Evolutionary conservation across 92 coral and sea anemone species (phyloP).

Genomic region (Muricea muricata): DNA sequence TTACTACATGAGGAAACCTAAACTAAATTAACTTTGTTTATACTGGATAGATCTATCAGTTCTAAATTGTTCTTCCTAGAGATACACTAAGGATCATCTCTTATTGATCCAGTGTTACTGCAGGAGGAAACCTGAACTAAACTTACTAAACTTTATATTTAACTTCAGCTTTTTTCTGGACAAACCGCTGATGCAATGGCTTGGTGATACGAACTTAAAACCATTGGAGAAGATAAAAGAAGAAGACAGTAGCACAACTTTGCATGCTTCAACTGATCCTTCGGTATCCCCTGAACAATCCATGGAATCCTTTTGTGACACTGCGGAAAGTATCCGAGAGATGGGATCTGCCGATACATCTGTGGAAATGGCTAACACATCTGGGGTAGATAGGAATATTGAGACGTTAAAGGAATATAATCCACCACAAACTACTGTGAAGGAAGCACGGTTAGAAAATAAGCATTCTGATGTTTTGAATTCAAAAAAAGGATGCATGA

Average conservation of each 20-base stretch:
- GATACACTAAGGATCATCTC: too few species aligned
- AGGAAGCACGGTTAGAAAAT: too few species aligned
- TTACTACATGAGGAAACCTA: too few species aligned
- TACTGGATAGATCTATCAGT: too few species aligned
- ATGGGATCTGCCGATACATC: neutral
- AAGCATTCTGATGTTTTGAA: too few species aligned
- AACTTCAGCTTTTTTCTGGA: slow-evolving; percentile 30
- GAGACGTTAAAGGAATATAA: neutral
- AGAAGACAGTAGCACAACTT: neutral
- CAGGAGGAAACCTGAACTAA: too few species aligned
- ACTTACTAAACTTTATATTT: neutral
- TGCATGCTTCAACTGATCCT: slow-evolving; percentile 4
- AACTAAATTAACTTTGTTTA: too few species aligned
- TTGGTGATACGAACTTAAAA: slow-evolving; percentile 6
- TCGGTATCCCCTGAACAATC: neutral
- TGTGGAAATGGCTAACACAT: neutral
- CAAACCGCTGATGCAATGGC: slow-evolving; percentile 38
- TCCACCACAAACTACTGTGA: neutral
- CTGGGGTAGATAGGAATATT: neutral
- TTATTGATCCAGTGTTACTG: too few species aligned
- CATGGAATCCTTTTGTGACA: neutral
- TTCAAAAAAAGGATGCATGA: too few species aligned
- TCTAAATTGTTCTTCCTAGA: too few species aligned
- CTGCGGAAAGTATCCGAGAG: neutral
- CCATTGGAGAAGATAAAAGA: neutral